Percentiles rank a stretch among this genome's conserved stretches.
Conservation (phyloP, 2,888 invertebrate species). For the Euclidia mi region DNA sequence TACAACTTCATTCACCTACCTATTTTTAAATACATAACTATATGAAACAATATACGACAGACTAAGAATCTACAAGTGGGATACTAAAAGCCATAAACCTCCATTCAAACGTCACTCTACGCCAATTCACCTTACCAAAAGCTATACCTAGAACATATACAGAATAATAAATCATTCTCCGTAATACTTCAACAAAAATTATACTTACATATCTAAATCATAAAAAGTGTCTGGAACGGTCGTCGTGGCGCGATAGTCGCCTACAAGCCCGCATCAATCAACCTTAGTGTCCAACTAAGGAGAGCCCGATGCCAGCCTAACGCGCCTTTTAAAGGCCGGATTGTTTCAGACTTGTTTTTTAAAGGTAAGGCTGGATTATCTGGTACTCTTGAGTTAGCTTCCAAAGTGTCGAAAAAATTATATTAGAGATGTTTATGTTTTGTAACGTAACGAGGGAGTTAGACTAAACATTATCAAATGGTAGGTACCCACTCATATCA, state of each 20-base stretch:
- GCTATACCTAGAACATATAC: constrained; percentile 5
- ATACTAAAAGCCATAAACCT: no score
- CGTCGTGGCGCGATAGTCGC: constrained; percentile 53
- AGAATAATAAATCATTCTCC: constrained; percentile 56
- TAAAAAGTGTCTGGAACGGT: constrained; percentile 55
- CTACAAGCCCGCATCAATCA: constrained; percentile 64
- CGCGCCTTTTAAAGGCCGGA: background rate
- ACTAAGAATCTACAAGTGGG: no score
- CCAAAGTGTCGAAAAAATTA: no score
- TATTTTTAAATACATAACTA: no score
- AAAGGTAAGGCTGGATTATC: background rate
- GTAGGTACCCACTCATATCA: no score
- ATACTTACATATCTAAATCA: constrained; percentile 60
- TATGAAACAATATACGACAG: no score
- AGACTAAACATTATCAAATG: no score
- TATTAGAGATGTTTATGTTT: no score
- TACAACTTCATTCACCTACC: no score
- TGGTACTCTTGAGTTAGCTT: background rate
- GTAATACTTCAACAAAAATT: constrained; percentile 55
- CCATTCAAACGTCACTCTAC: no score
- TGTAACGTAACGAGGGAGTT: no score
- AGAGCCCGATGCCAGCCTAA: constrained; percentile 3
- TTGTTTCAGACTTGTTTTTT: constrained; percentile 5
- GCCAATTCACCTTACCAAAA: background rate
- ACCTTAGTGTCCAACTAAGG: constrained; percentile 55